phyloP scores from a whole-genome alignment of 2,888 invertebrate genomes.

The Tenthredo scrophulariae region DNA sequence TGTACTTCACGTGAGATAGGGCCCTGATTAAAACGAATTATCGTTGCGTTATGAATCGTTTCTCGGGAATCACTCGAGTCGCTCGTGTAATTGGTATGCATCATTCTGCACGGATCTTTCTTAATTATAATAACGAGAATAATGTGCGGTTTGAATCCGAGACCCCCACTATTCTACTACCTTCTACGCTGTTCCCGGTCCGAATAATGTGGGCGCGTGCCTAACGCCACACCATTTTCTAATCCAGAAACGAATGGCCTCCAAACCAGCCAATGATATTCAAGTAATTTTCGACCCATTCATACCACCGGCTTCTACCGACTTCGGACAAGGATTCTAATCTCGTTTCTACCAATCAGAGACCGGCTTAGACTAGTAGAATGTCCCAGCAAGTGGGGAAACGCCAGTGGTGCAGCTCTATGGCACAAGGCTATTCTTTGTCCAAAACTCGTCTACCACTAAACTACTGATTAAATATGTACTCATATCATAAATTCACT shows the following conservation, averaged over 20 bases:
- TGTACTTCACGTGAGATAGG: too few species aligned
- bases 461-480: neutral
- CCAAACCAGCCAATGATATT: conserved; percentile 70
- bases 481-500: neutral
- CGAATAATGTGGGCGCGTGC: conserved; percentile 41
- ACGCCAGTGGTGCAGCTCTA: neutral
- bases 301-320: conserved; percentile 7
- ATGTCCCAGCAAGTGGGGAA: conserved; percentile 13
- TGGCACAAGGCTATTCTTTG: conserved; percentile 76
- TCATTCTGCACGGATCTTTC: neutral
- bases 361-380: conserved; percentile 12
- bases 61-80: too few species aligned
- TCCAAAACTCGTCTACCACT: conserved; percentile 68
- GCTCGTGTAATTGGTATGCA: neutral
- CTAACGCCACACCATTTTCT: conserved; percentile 69
- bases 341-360: conserved; percentile 32
- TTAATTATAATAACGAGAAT: neutral
- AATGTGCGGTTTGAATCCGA: neutral
- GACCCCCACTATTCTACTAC: neutral
- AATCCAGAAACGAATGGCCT: conserved; percentile 75
- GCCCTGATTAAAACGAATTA: too few species aligned
- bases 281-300: conserved; percentile 67
- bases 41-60: too few species aligned
- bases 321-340: conserved; percentile 46
- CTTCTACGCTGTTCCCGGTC: neutral